Evolutionary conservation across 2,113 vertebrate genomes (phyloP).

Genomic region (Fukomys damarensis): DNA sequence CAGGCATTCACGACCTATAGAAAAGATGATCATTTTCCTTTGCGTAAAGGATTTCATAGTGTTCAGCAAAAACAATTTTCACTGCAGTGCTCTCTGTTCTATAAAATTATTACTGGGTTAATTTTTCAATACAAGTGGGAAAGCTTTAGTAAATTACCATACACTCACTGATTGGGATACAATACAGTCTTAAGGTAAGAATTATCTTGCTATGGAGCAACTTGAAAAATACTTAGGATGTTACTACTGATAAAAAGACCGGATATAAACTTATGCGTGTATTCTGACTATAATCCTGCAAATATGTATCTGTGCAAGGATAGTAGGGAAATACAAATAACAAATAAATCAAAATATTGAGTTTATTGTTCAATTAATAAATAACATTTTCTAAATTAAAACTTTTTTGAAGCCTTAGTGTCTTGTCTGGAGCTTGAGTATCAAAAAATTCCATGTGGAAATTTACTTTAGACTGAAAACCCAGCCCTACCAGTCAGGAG

Average conservation of each 20-base stretch:
- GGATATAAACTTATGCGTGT: neutral
- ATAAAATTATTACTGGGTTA: neutral
- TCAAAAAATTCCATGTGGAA: neutral
- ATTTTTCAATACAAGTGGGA: neutral
- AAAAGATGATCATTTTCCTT: neutral
- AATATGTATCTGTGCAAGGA: neutral
- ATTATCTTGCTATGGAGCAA: neutral
- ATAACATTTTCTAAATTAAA: neutral
- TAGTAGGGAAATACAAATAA: neutral
- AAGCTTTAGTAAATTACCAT: neutral
- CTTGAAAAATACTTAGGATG: neutral
- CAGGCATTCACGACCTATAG: neutral
- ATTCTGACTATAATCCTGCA: neutral
- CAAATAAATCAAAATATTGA: neutral
- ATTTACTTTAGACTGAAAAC: neutral
- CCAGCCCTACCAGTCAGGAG: neutral
- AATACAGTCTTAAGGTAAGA: slow-evolving; percentile 4
- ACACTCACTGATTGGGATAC: neutral
- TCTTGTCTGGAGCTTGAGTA: neutral
- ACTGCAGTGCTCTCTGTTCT: neutral
- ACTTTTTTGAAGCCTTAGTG: neutral
- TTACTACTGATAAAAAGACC: neutral
- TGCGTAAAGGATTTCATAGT: neutral
- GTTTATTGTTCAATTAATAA: neutral
- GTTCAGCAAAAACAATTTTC: neutral